phyloP scores from a whole-genome alignment of 2,797 vertebrate genomes.

The Acanthurus tractus region DNA sequence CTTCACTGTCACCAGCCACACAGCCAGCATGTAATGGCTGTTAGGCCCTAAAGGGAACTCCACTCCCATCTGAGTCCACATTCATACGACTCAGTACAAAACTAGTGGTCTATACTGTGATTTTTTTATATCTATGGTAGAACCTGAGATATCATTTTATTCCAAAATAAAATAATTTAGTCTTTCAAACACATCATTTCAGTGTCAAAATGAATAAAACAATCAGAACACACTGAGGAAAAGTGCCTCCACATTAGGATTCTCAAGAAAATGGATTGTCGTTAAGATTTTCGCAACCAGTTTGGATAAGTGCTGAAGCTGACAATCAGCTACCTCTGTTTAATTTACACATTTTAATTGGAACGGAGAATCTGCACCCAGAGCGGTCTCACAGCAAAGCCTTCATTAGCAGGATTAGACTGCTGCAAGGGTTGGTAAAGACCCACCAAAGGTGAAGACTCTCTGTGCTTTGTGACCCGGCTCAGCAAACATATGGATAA shows the following conservation, averaged over 20 bases:
- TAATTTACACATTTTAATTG: slow-evolving; percentile 88
- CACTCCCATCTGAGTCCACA: slow-evolving; percentile 31
- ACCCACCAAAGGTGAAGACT: slow-evolving; percentile 68
- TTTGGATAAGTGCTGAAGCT: slow-evolving; percentile 56
- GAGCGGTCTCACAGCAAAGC: slow-evolving; percentile 72
- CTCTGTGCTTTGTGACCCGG: slow-evolving; percentile 64
- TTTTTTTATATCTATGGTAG: slow-evolving; percentile 15
- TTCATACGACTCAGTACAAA: slow-evolving; percentile 20
- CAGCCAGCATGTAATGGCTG: slow-evolving; percentile 50
- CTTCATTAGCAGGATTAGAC: slow-evolving; percentile 80
- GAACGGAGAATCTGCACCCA: slow-evolving; percentile 70
- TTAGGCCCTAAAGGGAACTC: slow-evolving; percentile 19
- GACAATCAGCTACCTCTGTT: slow-evolving; percentile 71
- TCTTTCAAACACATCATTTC: slow-evolving; percentile 21
- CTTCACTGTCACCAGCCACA: slow-evolving; percentile 28
- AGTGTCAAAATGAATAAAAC: neutral
- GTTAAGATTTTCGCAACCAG: slow-evolving; percentile 24
- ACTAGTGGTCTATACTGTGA: slow-evolving; percentile 2
- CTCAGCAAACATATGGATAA: slow-evolving; percentile 78
- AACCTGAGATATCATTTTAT: neutral
- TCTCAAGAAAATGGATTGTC: neutral
- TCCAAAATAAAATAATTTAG: slow-evolving; percentile 3
- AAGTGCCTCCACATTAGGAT: no score
- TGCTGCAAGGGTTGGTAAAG: slow-evolving; percentile 62
- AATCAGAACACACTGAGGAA: neutral